A percentile compares a stretch with the other conserved stretches of the same genome.
These are phyloP conservation scores for Ceuthmochares aereus DNA, from an alignment of 2,113 vertebrate genomes.

Conservation along the genomic window DNA sequence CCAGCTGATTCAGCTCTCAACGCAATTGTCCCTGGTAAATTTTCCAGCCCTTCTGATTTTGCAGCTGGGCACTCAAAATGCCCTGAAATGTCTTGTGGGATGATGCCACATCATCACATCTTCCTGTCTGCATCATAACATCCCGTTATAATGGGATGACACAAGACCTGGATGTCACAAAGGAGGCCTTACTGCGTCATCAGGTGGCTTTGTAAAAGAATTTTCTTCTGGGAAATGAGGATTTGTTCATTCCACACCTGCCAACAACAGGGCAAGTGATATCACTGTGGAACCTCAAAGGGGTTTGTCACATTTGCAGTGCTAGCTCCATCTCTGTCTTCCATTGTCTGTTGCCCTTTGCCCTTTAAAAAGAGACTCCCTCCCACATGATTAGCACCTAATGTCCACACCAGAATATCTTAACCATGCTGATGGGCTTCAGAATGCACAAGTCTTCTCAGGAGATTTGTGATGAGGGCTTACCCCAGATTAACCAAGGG, in stretches of 20 bases:
- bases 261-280: not conserved
- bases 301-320: not conserved
- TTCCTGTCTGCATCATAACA: not conserved
- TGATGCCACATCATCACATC: not conserved
- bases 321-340: not conserved
- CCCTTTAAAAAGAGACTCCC: not conserved
- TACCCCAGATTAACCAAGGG: not conserved
- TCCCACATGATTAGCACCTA: not conserved
- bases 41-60: conserved; percentile 8
- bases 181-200: not conserved
- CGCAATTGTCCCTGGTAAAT: not conserved
- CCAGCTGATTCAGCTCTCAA: conserved; percentile 26
- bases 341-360: not conserved
- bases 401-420: not conserved
- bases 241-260: not conserved
- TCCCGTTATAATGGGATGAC: not conserved
- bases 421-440: not conserved
- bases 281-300: not conserved
- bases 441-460: not conserved
- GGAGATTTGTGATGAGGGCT: not conserved
- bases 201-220: not conserved
- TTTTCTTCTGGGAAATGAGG: not conserved
- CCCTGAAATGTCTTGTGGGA: not conserved
- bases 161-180: not conserved
- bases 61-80: not conserved